Evolutionary conservation across 2,888 invertebrate species (phyloP), one percentile per base, ranked within the genome.

Genomic region (Oligia strigilis): DNA sequence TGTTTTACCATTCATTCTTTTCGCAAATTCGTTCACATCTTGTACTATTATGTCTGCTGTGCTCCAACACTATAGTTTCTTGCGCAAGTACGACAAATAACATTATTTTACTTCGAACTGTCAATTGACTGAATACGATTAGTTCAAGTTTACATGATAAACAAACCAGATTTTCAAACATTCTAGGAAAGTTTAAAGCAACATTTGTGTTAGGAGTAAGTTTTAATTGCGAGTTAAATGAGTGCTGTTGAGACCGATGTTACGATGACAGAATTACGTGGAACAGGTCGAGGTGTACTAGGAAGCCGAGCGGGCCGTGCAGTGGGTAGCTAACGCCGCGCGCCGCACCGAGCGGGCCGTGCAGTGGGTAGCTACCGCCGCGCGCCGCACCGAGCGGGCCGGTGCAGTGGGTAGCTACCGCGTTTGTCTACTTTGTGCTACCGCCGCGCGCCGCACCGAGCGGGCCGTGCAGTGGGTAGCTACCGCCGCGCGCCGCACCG

Each of bases 221-320:
- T 67, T 74, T 67, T 74, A 67, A 74, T 74, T 67, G n/a, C 6
- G 23, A 46, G 46, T n/a, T 60, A 19, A n/a, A 40, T 17, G 43
- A 29, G 36, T 23, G 29, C 23, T 43, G 65, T 14, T 19, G 65
- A 43, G 29, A 3, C 9, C 46, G 36, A 36, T 73, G 73, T 13
- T 19, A 46, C 0, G 69, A 55, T 55, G 17, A 40, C 29, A 19
- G n/a, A 13, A 52, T 36, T 55, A 62, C 52, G 14, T 23, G 49
- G 46, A 36, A 66, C 8, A 67, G 23, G 65, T 66, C 14, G 40
- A 8, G 55, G 55, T 19, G 19, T 55, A 55, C 6, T 55, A 19
- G 19, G 55, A 55, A 55, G 17, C 19, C 6, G 55, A 1, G 55
- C 55, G 3, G 36, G 36, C 3, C 36, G 36, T 36, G 36, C 36